These are phyloP conservation scores for Holacanthus passer DNA, from an alignment of 2,113 vertebrate genomes.

Conservation along the genomic window DNA sequence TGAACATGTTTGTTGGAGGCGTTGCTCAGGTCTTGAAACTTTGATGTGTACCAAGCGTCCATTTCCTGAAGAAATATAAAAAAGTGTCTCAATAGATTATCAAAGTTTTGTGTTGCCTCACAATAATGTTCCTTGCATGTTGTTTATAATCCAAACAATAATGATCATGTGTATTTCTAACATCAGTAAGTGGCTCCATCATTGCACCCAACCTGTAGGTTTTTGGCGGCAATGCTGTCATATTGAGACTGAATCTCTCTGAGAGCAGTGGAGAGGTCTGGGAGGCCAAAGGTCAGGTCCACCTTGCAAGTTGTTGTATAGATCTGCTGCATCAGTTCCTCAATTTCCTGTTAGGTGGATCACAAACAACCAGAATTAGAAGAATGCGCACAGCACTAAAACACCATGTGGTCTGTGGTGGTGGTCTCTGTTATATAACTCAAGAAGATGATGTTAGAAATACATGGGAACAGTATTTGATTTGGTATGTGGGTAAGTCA, in stretches of 20 bases:
- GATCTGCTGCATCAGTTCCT: conserved; percentile 87
- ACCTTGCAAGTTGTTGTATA: conserved; percentile 74
- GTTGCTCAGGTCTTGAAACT: conserved; percentile 87
- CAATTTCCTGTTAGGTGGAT: conserved; percentile 78
- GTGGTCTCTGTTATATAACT: neutral
- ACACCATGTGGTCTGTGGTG: neutral
- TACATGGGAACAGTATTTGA: neutral
- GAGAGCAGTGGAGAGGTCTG: conserved; percentile 87
- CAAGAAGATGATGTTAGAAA: neutral
- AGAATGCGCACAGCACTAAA: neutral
- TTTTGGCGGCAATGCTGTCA: conserved; percentile 87
- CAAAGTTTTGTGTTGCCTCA: neutral
- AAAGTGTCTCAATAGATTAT: neutral
- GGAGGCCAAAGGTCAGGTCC: conserved; percentile 81
- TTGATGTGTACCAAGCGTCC: conserved; percentile 86
- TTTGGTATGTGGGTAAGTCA: neutral
- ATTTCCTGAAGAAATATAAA: conserved; percentile 79
- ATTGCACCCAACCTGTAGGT: conserved; percentile 86
- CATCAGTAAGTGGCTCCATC: neutral
- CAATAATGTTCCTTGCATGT: neutral
- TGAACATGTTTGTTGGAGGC: conserved; percentile 82
- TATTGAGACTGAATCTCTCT: conserved; percentile 88
- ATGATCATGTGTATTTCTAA: neutral
- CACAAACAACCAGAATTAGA: conserved; percentile 38
- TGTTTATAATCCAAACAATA: neutral